Conservation (phyloP, 2,888 invertebrate species). For the Limnephilus lunatus region DNA sequence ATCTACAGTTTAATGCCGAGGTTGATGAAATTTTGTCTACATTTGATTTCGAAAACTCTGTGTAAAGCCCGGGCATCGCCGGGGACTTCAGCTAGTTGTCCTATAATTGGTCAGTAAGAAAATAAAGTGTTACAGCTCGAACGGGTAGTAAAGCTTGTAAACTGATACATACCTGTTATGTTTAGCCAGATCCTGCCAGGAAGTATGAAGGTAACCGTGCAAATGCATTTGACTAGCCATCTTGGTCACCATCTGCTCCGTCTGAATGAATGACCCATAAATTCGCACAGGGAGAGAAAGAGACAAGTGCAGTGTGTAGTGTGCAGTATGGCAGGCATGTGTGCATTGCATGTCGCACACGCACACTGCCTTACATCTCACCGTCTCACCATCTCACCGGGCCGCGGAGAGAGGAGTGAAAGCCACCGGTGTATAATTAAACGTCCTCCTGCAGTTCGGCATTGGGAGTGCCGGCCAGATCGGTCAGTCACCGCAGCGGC, state of each 20-base stretch:
- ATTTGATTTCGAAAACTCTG: too few species aligned
- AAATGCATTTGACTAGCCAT: background rate
- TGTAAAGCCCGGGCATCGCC: too few species aligned
- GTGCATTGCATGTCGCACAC: background rate
- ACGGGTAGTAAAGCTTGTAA: background rate
- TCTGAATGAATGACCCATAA: background rate
- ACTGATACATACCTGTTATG: background rate
- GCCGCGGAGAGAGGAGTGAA: constrained; percentile 39
- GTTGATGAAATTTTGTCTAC: too few species aligned
- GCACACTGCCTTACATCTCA: background rate
- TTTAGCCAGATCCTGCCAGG: background rate
- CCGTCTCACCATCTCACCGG: constrained; percentile 15
- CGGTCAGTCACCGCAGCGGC: constrained; percentile 40
- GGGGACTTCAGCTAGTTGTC: too few species aligned
- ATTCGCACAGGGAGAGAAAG: too few species aligned
- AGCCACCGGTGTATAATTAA: constrained; percentile 49
- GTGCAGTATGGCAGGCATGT: background rate
- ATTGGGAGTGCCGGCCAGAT: constrained; percentile 26
- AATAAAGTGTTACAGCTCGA: background rate
- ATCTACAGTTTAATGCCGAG: too few species aligned
- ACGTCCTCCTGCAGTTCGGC: constrained; percentile 45
- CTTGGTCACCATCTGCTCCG: background rate
- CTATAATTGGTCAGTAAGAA: too few species aligned
- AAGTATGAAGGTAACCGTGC: background rate
- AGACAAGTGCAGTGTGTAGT: too few species aligned